Conservation (phyloP, 2,113 vertebrate genomes). For the Eurystomus gularis region DNA sequence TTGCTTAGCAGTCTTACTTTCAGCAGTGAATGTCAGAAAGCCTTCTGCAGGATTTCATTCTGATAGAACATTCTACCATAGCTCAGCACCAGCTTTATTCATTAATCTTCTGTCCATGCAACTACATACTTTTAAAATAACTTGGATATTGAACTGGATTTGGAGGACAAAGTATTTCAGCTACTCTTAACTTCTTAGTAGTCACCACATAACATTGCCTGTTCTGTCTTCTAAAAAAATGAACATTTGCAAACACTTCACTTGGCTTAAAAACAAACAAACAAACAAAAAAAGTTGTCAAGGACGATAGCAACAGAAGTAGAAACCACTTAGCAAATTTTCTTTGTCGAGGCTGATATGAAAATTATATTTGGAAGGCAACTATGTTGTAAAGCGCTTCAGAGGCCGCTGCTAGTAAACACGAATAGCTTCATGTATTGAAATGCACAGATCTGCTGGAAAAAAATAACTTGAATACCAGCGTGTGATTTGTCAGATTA, state of each 20-base stretch:
- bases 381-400: background rate
- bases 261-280: background rate
- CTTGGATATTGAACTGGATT: background rate
- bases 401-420: background rate
- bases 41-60: background rate
- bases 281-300: background rate
- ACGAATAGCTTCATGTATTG: background rate
- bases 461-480: background rate
- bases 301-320: background rate
- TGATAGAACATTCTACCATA: background rate
- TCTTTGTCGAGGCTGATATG: background rate
- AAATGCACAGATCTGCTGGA: background rate
- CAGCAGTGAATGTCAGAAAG: background rate
- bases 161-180: background rate
- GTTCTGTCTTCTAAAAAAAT: constrained; percentile 2
- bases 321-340: background rate
- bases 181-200: background rate
- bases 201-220: background rate
- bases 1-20: background rate
- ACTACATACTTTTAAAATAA: background rate
- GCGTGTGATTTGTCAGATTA: constrained; percentile 9
- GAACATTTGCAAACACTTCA: constrained; percentile 9
- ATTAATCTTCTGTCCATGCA: background rate
- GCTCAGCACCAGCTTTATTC: background rate
- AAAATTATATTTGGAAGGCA: constrained; percentile 35